phyloP scores from a whole-genome alignment of 2,113 vertebrate species.

The Passerina amoena region DNA sequence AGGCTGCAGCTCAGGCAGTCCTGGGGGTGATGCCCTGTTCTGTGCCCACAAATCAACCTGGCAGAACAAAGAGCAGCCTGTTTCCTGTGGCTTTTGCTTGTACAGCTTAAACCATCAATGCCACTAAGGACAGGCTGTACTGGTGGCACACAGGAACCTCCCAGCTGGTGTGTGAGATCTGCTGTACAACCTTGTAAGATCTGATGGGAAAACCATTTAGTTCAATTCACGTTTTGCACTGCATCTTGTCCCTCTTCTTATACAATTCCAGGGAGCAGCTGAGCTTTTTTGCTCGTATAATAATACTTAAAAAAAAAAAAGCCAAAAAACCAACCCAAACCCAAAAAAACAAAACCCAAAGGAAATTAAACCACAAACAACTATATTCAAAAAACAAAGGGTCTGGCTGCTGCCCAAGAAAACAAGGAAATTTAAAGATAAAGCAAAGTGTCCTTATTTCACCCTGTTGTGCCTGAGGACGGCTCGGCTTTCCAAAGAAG shows the following conservation, averaged over 20 bases:
- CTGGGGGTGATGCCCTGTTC: neutral
- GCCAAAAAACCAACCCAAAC: neutral
- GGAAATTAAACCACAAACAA: conserved; percentile 72
- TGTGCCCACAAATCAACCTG: neutral
- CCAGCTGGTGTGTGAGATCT: neutral
- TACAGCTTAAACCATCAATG: neutral
- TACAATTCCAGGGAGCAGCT: conserved; percentile 2
- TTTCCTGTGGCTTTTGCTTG: neutral
- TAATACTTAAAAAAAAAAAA: neutral
- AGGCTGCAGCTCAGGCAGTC: neutral
- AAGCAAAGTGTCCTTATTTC: conserved; percentile 63
- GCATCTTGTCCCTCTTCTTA: neutral
- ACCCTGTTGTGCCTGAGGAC: conserved; percentile 1
- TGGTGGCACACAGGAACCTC: neutral
- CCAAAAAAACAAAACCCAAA: neutral
- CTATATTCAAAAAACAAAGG: conserved; percentile 66
- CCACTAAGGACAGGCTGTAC: neutral
- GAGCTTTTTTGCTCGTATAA: conserved; percentile 3
- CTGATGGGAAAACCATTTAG: neutral
- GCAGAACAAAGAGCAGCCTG: neutral
- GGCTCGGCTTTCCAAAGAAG: conserved; percentile 24
- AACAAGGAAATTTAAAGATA: conserved; percentile 72
- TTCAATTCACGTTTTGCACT: neutral
- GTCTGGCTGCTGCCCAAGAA: conserved; percentile 55
- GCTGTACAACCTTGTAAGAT: neutral